phyloP scores from a whole-genome alignment of 1,140 invertebrate genomes.

The Zeugodacus cucurbitae region DNA sequence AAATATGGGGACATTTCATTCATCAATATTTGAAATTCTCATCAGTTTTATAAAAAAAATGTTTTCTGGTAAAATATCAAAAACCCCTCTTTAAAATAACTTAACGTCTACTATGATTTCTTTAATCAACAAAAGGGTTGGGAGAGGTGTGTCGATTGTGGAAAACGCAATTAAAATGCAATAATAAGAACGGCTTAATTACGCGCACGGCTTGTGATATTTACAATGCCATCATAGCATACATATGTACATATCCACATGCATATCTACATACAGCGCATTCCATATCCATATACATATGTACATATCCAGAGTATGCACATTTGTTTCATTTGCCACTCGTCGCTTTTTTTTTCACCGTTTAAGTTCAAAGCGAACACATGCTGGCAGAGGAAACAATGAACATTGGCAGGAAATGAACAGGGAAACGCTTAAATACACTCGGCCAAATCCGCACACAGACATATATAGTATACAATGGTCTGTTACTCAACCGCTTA shows the following conservation, averaged over 20 bases:
- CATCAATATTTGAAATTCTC: too few species aligned
- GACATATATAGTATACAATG: neutral
- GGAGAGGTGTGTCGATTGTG: neutral
- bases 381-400: neutral
- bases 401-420: slow-evolving; percentile 23
- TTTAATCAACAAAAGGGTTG: neutral
- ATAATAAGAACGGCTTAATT: slow-evolving; percentile 32
- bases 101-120: too few species aligned
- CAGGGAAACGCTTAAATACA: neutral
- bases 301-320: neutral
- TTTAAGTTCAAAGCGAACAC: neutral
- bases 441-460: neutral
- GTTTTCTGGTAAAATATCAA: too few species aligned
- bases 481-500: neutral
- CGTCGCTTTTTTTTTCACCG: neutral
- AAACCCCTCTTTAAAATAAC: too few species aligned
- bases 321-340: slow-evolving; percentile 12
- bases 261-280: neutral
- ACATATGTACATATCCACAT: neutral
- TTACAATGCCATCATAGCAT: too few species aligned
- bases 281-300: neutral
- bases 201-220: neutral
- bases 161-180: slow-evolving; percentile 28
- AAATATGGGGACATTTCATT: too few species aligned
- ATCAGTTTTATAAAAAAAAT: too few species aligned